Evolutionary conservation across 2,888 invertebrate genomes (phyloP).

Genomic region (Acheta domesticus): DNA sequence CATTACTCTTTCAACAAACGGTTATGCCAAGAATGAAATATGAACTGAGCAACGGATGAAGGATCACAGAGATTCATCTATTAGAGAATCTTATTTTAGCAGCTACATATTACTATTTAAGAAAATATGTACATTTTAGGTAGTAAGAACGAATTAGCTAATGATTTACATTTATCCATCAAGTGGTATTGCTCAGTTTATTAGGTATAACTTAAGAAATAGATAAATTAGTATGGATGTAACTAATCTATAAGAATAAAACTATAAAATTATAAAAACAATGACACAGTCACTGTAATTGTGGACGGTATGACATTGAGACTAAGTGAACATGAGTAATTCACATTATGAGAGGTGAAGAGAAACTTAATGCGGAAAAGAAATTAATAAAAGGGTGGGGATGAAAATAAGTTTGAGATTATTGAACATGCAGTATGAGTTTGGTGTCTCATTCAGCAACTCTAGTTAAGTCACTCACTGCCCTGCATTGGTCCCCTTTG

Average conservation of each 20-base stretch:
- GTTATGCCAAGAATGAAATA: slow-evolving; percentile 18
- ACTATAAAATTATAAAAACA: slow-evolving; percentile 29
- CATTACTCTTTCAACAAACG: not conserved
- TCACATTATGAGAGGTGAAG: slow-evolving; percentile 5
- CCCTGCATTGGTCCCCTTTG: not conserved
- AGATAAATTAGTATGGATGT: not conserved
- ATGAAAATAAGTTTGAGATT: not conserved
- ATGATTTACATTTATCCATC: not conserved
- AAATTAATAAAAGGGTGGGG: not conserved
- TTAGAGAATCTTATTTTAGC: slow-evolving; percentile 1
- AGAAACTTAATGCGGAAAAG: not conserved
- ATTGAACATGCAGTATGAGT: not conserved
- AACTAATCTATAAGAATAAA: not conserved
- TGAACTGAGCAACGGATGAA: slow-evolving; percentile 18
- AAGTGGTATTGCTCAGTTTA: not conserved
- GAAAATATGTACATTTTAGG: slow-evolving; percentile 18
- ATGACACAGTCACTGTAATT: slow-evolving; percentile 30
- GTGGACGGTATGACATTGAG: slow-evolving; percentile 35
- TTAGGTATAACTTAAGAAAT: not conserved
- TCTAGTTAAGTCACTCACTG: not conserved
- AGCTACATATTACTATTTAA: not conserved
- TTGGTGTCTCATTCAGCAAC: not conserved
- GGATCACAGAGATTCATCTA: slow-evolving; percentile 3
- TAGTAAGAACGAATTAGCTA: not conserved
- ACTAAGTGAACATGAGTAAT: slow-evolving; percentile 27